Evolutionary conservation across 2,113 vertebrate species (phyloP), one percentile per base, ranked within the genome.

Genomic region (Phylloscopus whistleri): DNA sequence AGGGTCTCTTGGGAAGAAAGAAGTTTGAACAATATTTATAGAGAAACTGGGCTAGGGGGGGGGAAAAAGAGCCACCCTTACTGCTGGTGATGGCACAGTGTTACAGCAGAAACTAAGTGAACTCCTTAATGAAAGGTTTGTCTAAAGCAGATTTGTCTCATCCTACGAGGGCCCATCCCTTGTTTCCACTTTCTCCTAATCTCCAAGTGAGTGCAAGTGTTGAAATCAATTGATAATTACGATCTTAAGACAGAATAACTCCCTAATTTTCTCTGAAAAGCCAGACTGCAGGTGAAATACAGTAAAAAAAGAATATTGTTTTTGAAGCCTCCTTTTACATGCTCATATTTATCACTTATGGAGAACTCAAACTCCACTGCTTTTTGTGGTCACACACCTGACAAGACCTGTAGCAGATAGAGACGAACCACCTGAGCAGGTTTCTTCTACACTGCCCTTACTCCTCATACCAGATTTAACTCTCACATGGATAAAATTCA

Each of bases 241-340:
- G 2, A 66, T 15, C n/a, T 48, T 39, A 60, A 48, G 8, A 78
- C 24, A 43, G 72, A 86, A 21, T 1, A 51, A 24, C 33, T 30
- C 26, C 27, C 19, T 23, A 35, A 9, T 46, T 59, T 77, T 69
- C 35, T 39, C 51, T 55, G 28, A 48, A 77, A n/a, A 78, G 16
- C 18, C 6, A 73, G 14, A 46, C 6, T 72, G 60, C 26, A 27
- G 48, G 33, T 39, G 16, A 78, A 53, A 69, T 4, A 55, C 9
- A 59, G n/a, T 17, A 18, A 13, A 27, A 74, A 52, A 4, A 26
- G 1, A 52, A 28, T 2, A 5, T 5, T 24, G 4, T 1, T n/a
- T 81, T 33, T 72, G 30, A 93, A 39, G 1, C 0, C 15, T 68
- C 18, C 48, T 60, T 59, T 84, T 37, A 27, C 10, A 1, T 2